Conservation (phyloP, 2,113 vertebrate genomes). For the Calyptommatus sinebrachiatus region DNA sequence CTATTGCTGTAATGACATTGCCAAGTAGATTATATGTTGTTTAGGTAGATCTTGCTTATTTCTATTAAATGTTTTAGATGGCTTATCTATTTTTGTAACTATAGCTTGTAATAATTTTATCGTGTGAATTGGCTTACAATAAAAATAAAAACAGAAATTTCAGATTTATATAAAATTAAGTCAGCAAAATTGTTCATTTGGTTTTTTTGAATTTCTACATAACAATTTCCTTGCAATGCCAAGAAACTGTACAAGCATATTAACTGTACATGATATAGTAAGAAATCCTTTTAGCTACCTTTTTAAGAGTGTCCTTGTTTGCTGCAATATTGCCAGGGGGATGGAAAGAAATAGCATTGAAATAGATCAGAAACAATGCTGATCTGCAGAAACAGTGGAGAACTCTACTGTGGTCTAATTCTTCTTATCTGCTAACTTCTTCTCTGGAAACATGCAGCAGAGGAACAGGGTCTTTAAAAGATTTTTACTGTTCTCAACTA, state of each 20-base stretch:
- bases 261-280: constrained; percentile 56
- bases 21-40: background rate
- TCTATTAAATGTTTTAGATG: background rate
- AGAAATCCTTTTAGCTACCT: constrained; percentile 48
- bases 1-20: background rate
- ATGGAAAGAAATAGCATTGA: constrained; percentile 47
- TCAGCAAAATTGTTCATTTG: constrained; percentile 15
- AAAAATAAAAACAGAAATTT: background rate
- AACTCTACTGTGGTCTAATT: constrained; percentile 48
- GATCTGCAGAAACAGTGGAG: constrained; percentile 30
- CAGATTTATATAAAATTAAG: constrained; percentile 23
- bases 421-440: constrained; percentile 70
- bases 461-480: constrained; percentile 58
- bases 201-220: constrained; percentile 45
- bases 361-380: constrained; percentile 34
- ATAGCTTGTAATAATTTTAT: background rate
- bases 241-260: constrained; percentile 42
- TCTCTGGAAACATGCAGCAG: constrained; percentile 69
- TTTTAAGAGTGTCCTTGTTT: constrained; percentile 29
- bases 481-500: constrained; percentile 61
- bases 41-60: background rate
- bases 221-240: constrained; percentile 45
- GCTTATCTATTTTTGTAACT: background rate
- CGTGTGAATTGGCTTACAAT: background rate
- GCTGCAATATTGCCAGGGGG: constrained; percentile 33